These are phyloP conservation scores for Stegastes partitus DNA, from an alignment of 2,113 vertebrate species.

Conservation along the genomic window DNA sequence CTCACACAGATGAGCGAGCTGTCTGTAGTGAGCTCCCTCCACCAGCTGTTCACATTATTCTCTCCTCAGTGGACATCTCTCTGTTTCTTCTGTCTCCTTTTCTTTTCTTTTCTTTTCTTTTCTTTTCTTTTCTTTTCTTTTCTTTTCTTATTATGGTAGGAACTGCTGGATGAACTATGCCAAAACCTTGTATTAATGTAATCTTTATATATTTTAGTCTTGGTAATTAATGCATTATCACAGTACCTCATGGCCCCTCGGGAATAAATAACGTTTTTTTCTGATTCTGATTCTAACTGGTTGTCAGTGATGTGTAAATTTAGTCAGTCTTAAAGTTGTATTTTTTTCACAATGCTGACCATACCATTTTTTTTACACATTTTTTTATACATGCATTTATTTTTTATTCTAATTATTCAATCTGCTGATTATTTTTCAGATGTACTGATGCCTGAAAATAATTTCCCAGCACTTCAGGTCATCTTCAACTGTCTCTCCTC, in stretches of 20 bases:
- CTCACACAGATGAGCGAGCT: slow-evolving; percentile 63
- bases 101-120: background rate
- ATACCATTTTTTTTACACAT: too few relatives aligned
- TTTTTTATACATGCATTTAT: too few relatives aligned
- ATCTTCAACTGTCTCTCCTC: too few relatives aligned
- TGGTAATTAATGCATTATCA: background rate
- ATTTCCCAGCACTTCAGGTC: too few relatives aligned
- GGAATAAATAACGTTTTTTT: too few relatives aligned
- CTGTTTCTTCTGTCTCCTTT: slow-evolving; percentile 18
- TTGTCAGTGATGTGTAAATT: background rate
- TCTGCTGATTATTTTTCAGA: too few relatives aligned
- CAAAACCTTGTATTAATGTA: background rate
- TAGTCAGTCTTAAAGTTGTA: background rate
- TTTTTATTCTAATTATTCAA: too few relatives aligned
- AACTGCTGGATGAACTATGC: background rate
- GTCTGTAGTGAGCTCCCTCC: slow-evolving; percentile 56
- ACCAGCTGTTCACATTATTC: slow-evolving; percentile 82
- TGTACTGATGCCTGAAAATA: too few relatives aligned
- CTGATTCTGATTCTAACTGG: too few relatives aligned
- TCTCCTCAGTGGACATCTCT: slow-evolving; percentile 62
- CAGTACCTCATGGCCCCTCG: too few relatives aligned
- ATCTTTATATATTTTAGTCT: background rate
- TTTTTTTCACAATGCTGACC: background rate
- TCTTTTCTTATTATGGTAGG: background rate
- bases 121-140: background rate